phyloP scores from a whole-genome alignment of 2,888 invertebrate species.

The Xylophagus ater region DNA sequence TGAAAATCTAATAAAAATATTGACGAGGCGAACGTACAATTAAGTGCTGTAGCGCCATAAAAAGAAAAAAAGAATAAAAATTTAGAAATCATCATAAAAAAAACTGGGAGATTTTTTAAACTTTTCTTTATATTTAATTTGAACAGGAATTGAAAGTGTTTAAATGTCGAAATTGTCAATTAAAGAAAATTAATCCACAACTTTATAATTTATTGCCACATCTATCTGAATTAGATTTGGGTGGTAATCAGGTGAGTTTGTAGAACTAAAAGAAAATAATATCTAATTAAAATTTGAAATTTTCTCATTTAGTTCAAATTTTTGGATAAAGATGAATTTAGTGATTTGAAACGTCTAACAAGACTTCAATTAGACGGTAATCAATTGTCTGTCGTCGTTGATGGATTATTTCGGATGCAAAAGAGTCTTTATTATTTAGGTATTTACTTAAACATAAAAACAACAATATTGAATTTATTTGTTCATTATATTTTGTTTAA shows the following conservation, averaged over 20 bases:
- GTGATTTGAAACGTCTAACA: constrained; percentile 53
- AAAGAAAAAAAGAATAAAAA: too few species aligned
- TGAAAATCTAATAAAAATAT: too few species aligned
- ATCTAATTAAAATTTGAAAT: constrained; percentile 1
- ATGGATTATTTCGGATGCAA: constrained; percentile 50
- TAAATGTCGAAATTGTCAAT: constrained; percentile 59
- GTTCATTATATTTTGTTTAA: constrained; percentile 6
- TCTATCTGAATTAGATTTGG: constrained; percentile 62
- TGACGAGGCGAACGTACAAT: too few species aligned
- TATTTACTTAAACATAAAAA: constrained; percentile 15
- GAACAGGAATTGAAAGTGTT: constrained; percentile 57
- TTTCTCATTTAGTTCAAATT: constrained; percentile 49
- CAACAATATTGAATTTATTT: neutral
- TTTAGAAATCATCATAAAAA: too few species aligned
- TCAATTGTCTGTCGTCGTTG: constrained; percentile 62
- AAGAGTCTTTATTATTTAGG: constrained; percentile 37
- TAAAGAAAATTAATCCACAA: constrained; percentile 65
- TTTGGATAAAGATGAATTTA: constrained; percentile 59
- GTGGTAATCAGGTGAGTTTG: constrained; percentile 50
- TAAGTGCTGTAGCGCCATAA: too few species aligned
- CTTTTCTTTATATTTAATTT: constrained; percentile 10
- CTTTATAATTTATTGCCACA: constrained; percentile 65
- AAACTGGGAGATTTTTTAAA: constrained; percentile 6
- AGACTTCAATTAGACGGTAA: constrained; percentile 62
- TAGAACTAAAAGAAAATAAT: constrained; percentile 3